Conservation (phyloP, 2,888 invertebrate species). For the Hymenopus coronatus region DNA sequence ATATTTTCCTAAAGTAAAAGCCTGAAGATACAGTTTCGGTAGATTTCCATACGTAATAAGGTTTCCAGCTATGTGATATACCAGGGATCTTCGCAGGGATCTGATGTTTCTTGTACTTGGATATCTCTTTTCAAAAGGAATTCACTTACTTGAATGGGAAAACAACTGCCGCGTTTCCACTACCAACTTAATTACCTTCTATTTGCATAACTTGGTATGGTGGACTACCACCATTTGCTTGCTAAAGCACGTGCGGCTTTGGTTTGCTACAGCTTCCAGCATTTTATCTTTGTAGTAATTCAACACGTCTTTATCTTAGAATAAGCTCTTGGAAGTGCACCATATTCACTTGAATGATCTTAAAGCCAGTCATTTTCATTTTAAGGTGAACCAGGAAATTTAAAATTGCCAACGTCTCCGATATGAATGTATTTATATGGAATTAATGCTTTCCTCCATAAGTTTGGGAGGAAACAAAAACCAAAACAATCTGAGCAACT, state of each 20-base stretch:
- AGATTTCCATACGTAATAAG: not conserved
- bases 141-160: not conserved
- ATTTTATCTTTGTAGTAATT: not conserved
- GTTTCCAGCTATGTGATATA: not conserved
- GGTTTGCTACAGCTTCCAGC: not conserved
- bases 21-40: not conserved
- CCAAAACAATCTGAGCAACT: too few relatives aligned
- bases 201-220: not conserved
- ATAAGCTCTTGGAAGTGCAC: too few relatives aligned
- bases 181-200: not conserved
- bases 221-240: not conserved
- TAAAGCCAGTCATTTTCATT: too few relatives aligned
- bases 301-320: not conserved
- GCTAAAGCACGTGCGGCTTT: not conserved
- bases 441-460: too few relatives aligned
- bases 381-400: too few relatives aligned
- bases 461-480: too few relatives aligned
- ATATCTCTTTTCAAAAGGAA: not conserved
- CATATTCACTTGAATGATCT: too few relatives aligned
- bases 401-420: too few relatives aligned
- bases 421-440: too few relatives aligned
- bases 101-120: not conserved
- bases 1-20: too few relatives aligned
- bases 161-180: not conserved
- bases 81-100: not conserved